These are phyloP conservation scores for Cantharis nigra DNA, from an alignment of 2,888 invertebrate genomes.

Conservation along the genomic window DNA sequence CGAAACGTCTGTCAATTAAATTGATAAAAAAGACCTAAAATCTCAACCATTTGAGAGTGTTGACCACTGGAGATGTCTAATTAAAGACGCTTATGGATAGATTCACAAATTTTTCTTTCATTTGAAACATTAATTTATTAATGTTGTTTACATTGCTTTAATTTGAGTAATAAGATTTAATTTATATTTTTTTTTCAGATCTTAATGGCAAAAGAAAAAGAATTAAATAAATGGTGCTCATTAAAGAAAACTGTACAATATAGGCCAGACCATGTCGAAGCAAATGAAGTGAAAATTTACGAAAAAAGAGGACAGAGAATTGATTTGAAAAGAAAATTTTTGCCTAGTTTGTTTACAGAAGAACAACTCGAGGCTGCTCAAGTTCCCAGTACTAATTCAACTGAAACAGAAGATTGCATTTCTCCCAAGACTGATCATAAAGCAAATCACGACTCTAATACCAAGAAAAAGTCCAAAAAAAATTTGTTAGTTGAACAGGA, in stretches of 20 bases:
- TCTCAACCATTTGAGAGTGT: no score
- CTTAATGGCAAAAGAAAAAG: slow-evolving; percentile 86
- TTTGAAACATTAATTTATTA: no score
- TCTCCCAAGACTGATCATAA: background rate
- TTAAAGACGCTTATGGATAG: no score
- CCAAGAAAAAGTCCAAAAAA: background rate
- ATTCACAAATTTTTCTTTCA: no score
- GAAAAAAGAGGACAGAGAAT: slow-evolving; percentile 73
- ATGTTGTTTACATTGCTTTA: no score
- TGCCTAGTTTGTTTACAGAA: slow-evolving; percentile 75
- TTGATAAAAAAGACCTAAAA: no score
- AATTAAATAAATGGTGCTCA: slow-evolving; percentile 94
- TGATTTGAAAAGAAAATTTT: slow-evolving; percentile 75
- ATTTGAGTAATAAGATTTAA: no score
- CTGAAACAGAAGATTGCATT: background rate
- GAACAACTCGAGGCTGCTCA: slow-evolving; percentile 23
- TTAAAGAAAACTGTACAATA: slow-evolving; percentile 84
- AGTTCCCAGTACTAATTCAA: slow-evolving; percentile 1
- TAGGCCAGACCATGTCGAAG: slow-evolving; percentile 77
- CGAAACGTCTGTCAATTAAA: no score
- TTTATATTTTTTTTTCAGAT: slow-evolving; percentile 66
- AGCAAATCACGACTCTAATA: no score
- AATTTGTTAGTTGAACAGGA: background rate
- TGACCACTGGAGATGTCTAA: no score
- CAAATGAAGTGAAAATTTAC: slow-evolving; percentile 77